Conservation (phyloP, 2,888 invertebrate genomes). For the Tenthredo scrophulariae region DNA sequence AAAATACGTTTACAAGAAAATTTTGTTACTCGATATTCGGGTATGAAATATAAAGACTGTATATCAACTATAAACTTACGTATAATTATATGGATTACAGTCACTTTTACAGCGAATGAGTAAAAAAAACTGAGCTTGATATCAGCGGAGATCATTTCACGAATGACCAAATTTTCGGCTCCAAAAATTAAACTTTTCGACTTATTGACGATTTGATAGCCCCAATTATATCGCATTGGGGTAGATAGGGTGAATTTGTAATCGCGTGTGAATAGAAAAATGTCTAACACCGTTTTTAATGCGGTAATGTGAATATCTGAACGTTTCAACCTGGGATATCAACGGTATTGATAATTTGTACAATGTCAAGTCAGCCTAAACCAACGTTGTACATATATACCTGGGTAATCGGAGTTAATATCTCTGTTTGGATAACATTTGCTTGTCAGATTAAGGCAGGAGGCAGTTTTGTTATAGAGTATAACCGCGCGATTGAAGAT, state of each 20-base stretch:
- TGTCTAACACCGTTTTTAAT: too few relatives aligned
- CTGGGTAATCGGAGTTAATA: neutral
- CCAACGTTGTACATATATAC: neutral
- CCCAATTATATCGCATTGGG: neutral
- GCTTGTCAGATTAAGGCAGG: neutral
- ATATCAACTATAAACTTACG: too few relatives aligned
- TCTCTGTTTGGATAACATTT: slow-evolving; percentile 25
- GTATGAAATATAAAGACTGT: neutral
- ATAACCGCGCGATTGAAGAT: neutral
- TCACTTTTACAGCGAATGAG: too few relatives aligned
- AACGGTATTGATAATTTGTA: slow-evolving; percentile 11
- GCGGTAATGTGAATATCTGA: neutral
- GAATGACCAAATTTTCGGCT: too few relatives aligned
- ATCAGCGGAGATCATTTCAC: too few relatives aligned
- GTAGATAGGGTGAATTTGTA: neutral
- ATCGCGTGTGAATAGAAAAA: neutral
- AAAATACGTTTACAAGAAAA: neutral
- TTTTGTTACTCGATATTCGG: neutral
- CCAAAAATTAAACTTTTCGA: neutral
- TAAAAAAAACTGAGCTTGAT: too few relatives aligned
- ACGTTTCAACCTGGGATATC: neutral
- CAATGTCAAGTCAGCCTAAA: neutral
- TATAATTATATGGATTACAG: too few relatives aligned
- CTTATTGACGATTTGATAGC: neutral
- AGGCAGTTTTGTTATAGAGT: neutral